phyloP scores from a whole-genome alignment of 2,113 vertebrate genomes.

The Sardina pilchardus region DNA sequence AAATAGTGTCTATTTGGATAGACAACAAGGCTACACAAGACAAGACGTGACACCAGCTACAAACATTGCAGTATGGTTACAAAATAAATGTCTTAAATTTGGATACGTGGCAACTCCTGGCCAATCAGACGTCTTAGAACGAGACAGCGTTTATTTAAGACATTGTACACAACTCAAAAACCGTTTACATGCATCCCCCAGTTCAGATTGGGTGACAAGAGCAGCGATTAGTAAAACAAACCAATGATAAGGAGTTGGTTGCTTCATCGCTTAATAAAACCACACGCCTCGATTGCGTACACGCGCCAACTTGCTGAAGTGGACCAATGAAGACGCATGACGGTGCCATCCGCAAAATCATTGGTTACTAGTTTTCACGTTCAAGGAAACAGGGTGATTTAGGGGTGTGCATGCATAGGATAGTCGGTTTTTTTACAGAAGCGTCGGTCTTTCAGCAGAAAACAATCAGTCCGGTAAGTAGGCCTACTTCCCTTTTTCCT shows the following conservation, averaged over 20 bases:
- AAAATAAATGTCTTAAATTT: constrained; percentile 38
- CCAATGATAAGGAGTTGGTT: not conserved
- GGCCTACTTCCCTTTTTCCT: not conserved
- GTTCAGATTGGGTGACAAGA: not conserved
- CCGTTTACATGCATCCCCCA: not conserved
- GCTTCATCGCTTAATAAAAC: constrained; percentile 24
- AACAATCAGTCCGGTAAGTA: not conserved
- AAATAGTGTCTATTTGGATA: not conserved
- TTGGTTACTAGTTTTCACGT: constrained; percentile 23
- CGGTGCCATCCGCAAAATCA: constrained; percentile 13
- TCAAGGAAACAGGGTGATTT: not conserved
- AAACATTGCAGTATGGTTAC: not conserved
- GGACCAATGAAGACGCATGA: constrained; percentile 34
- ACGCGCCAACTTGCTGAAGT: constrained; percentile 33
- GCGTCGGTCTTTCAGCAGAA: not conserved
- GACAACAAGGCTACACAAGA: not conserved
- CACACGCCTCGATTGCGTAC: not conserved
- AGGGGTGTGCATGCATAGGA: constrained; percentile 13
- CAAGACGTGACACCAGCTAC: not conserved
- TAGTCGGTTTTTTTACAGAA: not conserved
- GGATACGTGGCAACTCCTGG: constrained; percentile 53
- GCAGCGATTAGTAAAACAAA: not conserved
- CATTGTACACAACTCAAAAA: not conserved
- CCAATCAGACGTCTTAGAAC: constrained; percentile 37
- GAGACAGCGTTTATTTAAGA: not conserved